Conservation (phyloP, 2,888 invertebrate species). For the Hypena proboscidalis region DNA sequence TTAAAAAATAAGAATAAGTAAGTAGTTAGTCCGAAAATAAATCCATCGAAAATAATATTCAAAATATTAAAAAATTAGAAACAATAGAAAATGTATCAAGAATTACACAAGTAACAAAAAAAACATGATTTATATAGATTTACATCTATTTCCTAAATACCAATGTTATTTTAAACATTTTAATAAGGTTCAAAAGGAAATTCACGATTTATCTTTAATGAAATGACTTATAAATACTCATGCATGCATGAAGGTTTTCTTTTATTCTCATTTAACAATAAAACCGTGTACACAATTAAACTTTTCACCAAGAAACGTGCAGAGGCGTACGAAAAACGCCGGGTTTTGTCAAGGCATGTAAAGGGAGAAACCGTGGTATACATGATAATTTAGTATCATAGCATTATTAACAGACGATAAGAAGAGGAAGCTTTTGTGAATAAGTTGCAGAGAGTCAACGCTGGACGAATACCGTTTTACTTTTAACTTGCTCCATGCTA, state of each 20-base stretch:
- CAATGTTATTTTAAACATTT: slow-evolving; percentile 28
- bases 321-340: slow-evolving; percentile 6
- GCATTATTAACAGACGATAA: slow-evolving; percentile 57
- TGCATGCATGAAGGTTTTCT: background rate
- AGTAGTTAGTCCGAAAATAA: too few species aligned
- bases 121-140: too few species aligned
- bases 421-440: too few species aligned
- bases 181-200: slow-evolving; percentile 38
- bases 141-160: too few species aligned
- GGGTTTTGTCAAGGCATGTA: slow-evolving; percentile 28
- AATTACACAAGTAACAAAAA: too few species aligned
- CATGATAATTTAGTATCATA: slow-evolving; percentile 65
- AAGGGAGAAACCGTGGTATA: slow-evolving; percentile 69
- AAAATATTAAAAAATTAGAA: too few species aligned
- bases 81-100: too few species aligned
- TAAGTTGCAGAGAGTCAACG: too few species aligned
- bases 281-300: background rate
- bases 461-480: too few species aligned
- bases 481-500: too few species aligned
- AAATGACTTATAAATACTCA: slow-evolving; percentile 38
- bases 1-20: slow-evolving; percentile 1
- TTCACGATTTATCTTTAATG: slow-evolving; percentile 37
- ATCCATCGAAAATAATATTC: too few species aligned
- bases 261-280: background rate
- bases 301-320: background rate